Base-by-base conservation (phyloP, 2,888 invertebrate species). In the Chrysolina oricalcia region DNA sequence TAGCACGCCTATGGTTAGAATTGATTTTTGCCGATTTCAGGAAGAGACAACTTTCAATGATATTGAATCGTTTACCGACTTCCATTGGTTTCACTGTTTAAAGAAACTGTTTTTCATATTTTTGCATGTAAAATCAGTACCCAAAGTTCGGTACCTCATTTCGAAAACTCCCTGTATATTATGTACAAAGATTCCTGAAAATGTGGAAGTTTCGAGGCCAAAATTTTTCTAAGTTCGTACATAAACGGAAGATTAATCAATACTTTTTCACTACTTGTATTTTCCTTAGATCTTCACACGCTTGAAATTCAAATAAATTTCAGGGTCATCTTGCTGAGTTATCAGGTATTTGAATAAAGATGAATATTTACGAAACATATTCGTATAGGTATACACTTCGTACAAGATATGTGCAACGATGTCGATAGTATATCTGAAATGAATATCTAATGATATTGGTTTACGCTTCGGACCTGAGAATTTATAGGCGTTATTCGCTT, bases 261-360 rank as follows among this genome's bases (percentile, higher is more conserved):
- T 9, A 19, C n/a, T 50, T 50, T 17, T 53, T 11, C 1, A 19
- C 15, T 4, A 53, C 21, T 23, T 5, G 13, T 9, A 11, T 53
- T 10, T 53, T 53, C 13, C 0, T 21, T 13, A 13, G 9, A 53
- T 21, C 21, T 21, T 53, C 53, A 53, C 21, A 53, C 53, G 53
- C 21, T 53, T 23, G 11, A 53, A 53, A 53, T 53, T 21, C 21
- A 53, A 53, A 21, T 53, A 21, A 21, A 53, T 53, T 21, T 53
- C 21, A 21, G 21, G 53, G 53, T 53, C 1, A 53, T 13, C 53
- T 11, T 21, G 4, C 10, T 53, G 53, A 21, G 11, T 53, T 53
- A 53, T 53, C 53, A 53, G 53, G 11, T 23, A 53, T 53, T 53
- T 19, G 53, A 53, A 53, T 53, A 13, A 53, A 53, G 53, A 53